Evolutionary conservation across 2,113 vertebrate species (phyloP), one percentile per base, ranked within the genome.

Genomic region (Athene noctua): DNA sequence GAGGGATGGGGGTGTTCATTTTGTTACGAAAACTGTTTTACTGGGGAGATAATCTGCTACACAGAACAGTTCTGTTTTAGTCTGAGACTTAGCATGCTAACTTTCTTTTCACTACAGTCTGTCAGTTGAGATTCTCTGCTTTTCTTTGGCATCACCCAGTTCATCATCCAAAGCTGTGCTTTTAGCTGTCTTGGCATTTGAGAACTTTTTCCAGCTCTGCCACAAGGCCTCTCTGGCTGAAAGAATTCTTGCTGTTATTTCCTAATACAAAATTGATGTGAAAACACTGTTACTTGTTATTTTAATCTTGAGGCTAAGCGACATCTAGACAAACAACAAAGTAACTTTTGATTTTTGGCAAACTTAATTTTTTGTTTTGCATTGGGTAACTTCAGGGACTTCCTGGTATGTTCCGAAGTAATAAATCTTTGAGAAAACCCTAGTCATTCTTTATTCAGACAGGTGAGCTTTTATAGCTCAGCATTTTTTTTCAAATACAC

Each of bases 121-220:
- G 40, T 93, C 58, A 57, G 42, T 68, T 83, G 62, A 66, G 34
- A 47, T n/a, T 93, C 17, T 71, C 10, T 61, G 62, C 32, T 94
- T 80, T 90, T 68, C 72, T 66, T 86, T 80, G 83, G 29, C 59
- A 36, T 80, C 47, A 46, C 36, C 34, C 61, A 38, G 8, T 61
- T 80, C 44, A 51, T 85, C 1, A 0, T 90, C 44, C 42, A 70
- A 51, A 89, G 54, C 77, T 59, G 22, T 79, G n/a, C 58, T 82
- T 93, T 90, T 90, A 57, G 52, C 70, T 77, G 17, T 67, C 70
- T 95, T 94, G 92, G 92, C 91, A 44, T 80, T 88, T 55, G 52
- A 65, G 77, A 75, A 59, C 70, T n/a, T 96, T 87, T 80, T 80
- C 42, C 80, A 71, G n/a, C 51, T 71, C n/a, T 63, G 80, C 68